Evolutionary conservation across 2,888 invertebrate genomes (phyloP).

Genomic region (Acronicta psi): DNA sequence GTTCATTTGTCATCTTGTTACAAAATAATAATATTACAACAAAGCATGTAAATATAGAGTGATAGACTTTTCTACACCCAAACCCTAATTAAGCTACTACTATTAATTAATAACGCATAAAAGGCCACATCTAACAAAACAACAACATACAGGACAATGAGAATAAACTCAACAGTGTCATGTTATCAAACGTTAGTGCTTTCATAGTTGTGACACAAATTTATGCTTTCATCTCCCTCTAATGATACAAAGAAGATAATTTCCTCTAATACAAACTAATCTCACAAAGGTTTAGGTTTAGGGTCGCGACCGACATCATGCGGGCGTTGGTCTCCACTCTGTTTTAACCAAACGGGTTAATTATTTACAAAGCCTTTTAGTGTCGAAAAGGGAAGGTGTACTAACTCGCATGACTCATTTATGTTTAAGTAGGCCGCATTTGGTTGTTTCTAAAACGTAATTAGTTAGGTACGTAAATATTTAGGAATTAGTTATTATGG

Average conservation of each 20-base stretch:
- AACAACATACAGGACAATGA: conserved; percentile 19
- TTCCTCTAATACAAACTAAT: conserved; percentile 65
- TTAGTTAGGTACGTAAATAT: conserved; percentile 15
- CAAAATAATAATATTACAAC: too few species aligned
- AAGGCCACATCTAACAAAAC: conserved; percentile 11
- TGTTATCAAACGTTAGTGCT: conserved; percentile 9
- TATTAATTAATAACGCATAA: conserved; percentile 8
- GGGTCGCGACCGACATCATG: conserved; percentile 60
- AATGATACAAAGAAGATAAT: conserved; percentile 58
- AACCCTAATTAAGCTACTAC: too few species aligned
- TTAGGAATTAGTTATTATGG: neutral
- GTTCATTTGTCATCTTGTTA: too few species aligned
- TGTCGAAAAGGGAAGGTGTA: conserved; percentile 45
- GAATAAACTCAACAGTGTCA: conserved; percentile 5
- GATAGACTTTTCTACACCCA: too few species aligned
- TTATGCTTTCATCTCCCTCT: conserved; percentile 23
- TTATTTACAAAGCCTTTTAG: conserved; percentile 55
- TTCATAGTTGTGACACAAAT: conserved; percentile 18
- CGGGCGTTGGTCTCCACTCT: conserved; percentile 60
- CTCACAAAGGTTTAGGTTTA: conserved; percentile 66
- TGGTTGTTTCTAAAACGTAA: conserved; percentile 17
- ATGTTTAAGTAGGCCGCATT: conserved; percentile 35
- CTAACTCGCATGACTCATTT: conserved; percentile 30
- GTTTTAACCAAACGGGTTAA: conserved; percentile 58
- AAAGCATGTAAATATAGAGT: too few species aligned